Base-by-base conservation (phyloP, 1,140 invertebrate genomes). In the Nephila pilipes region DNA sequence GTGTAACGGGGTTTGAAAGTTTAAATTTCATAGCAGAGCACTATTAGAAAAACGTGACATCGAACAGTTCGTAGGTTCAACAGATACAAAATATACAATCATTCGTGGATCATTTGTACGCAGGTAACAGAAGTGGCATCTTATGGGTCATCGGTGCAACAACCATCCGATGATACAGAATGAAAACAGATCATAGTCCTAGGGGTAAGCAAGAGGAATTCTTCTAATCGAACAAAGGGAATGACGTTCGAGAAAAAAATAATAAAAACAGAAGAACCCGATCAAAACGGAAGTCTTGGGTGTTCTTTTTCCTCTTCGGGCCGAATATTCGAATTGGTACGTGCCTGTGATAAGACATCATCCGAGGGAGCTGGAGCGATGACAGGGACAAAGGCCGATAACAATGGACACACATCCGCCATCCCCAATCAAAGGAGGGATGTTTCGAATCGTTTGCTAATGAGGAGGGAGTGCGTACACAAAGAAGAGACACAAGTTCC, bases 381-480 rank as follows among this genome's bases (percentile, higher is more conserved):
- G 69, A 36, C n/a, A 36, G 12, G 29, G 36, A 75, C 69, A 75
- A 75, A 75, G 69, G 32, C 69, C 14, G 69, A 36, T 75, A 75
- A 75, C 69, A 75, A 75, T 75, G 69, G 69, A 32, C 63, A 65
- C 25, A 65, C 16, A 58, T 58, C n/a, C 63, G 22, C 63, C 22
- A 18, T 75, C 14, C 69, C 25, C 14, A 75, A 75, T 75, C 29
- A 36, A 65, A 65, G 60, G 25, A 4, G 29, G 16, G 29, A 75
- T 75, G 32, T 18, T 75, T 75, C 69, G 69, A 36, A 36, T 75
- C 69, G 69, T 32, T 36, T 36, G 69, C 69, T 75, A 75, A 75
- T 75, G 69, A 75, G 32, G 63, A 32, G 69, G 32, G 69, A 36
- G 69, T 29, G 29, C 2, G 69, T 36, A 20, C 10, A 75, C 32